These are phyloP conservation scores for Tinamus guttatus DNA, from an alignment of 2,113 vertebrate genomes.

Conservation along the genomic window DNA sequence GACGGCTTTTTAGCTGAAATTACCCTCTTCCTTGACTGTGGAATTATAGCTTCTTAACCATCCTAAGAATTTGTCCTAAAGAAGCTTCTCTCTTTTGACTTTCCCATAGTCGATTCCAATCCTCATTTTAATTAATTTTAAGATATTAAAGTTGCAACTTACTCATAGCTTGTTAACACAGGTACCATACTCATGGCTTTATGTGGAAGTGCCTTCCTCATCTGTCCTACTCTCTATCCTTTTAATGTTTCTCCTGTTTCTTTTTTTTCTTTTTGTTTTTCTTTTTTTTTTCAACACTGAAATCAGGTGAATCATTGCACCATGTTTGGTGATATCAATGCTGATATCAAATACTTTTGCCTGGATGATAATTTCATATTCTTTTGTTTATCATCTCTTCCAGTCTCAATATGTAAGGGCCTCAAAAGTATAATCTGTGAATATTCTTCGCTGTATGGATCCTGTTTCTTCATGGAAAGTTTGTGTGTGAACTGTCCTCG, in stretches of 20 bases:
- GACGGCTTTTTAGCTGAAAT: neutral
- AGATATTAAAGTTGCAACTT: neutral
- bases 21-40: neutral
- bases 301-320: neutral
- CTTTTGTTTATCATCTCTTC: neutral
- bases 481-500: neutral
- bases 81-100: neutral
- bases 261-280: neutral
- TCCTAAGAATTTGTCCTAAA: neutral
- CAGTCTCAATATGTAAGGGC: neutral
- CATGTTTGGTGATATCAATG: neutral
- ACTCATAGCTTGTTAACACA: neutral
- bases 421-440: neutral
- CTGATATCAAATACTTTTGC: neutral
- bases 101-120: neutral
- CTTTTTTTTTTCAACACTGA: neutral
- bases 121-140: neutral
- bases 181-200: fast-evolving
- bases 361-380: neutral
- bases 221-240: neutral
- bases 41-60: neutral
- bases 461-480: neutral
- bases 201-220: neutral
- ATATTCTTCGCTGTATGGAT: neutral
- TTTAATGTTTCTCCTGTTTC: neutral